Base-by-base conservation (phyloP, 23 tunicate species). In the Trididemnum nubilum region DNA sequence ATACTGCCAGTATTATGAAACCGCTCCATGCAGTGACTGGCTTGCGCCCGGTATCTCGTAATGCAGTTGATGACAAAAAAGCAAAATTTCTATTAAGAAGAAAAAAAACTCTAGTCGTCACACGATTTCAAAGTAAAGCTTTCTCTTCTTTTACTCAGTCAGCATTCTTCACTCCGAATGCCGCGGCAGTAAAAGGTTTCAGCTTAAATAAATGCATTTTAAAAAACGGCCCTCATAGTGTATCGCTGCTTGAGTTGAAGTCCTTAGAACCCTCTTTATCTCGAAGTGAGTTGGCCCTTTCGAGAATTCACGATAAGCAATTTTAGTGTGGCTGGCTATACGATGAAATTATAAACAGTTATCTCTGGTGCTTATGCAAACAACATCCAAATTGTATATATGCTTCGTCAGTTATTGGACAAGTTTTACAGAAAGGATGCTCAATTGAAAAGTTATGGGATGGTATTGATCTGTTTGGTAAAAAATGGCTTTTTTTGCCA, bases 401-500 rank as follows among this genome's bases (percentile, higher is more conserved):
- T 21, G 31, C 21, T 9, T 25, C 29, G 7, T 64, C 70, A 64
- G 7, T 27, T 5, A 27, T 64, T 21, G n/a, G 9, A 5, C 70
- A 64, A n/a, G 21, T 27, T 64, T 21, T 64, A 9, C 9, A 25
- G 7, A 64, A 64, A 64, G 31, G 31, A 12, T 7, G 31, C 21
- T 64, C 70, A 9, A 64, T 64, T 21, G 21, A 64, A 64, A 64
- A 64, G 21, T n/a, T 64, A n/a, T 64, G 70, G 70, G 31, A 27
- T 9, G n/a, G 21, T 27, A n/a, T 64, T n/a, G 27, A 19, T 34
- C 12, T 74, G 25, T 2, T 3, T n/a, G 28, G 60, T 3, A 74
- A 36, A 27, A 74, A 74, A 25, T 74, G 2, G 23, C 36, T 74
- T 4, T 74, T 74, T 74, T 30, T 74, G 15, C 79, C 79, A 2